Conservation (phyloP, 2,888 invertebrate genomes). For the Xanthia icteritia region DNA sequence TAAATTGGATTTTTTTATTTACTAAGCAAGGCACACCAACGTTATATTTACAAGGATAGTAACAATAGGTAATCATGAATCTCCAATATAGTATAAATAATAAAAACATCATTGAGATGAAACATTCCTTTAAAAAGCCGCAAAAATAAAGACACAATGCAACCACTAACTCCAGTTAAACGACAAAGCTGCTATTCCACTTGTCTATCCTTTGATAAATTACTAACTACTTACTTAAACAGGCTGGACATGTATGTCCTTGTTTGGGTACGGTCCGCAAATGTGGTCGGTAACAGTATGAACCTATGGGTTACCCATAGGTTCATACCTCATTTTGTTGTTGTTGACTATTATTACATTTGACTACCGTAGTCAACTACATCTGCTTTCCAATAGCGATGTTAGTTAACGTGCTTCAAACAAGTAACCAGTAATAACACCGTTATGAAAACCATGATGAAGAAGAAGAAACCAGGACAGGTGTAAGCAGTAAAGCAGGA, state of each 20-base stretch:
- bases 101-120: background rate
- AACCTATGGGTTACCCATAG: too few species aligned
- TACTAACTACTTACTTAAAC: background rate
- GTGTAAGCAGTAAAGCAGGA: too few species aligned
- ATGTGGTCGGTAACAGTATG: too few species aligned
- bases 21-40: background rate
- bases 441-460: too few species aligned
- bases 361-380: background rate
- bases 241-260: too few species aligned
- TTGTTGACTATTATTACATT: too few species aligned
- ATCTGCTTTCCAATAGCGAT: background rate
- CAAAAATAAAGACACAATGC: background rate
- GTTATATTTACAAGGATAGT: background rate
- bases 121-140: background rate
- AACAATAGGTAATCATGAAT: background rate
- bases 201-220: slow-evolving; percentile 16
- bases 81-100: background rate
- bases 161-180: background rate
- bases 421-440: too few species aligned
- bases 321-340: too few species aligned
- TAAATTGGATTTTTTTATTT: background rate
- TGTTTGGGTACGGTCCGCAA: too few species aligned
- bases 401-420: background rate
- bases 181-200: background rate
- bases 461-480: too few species aligned